These are phyloP conservation scores for Lacerta viridis DNA, from an alignment of 2,797 vertebrate species.

Conservation along the genomic window DNA sequence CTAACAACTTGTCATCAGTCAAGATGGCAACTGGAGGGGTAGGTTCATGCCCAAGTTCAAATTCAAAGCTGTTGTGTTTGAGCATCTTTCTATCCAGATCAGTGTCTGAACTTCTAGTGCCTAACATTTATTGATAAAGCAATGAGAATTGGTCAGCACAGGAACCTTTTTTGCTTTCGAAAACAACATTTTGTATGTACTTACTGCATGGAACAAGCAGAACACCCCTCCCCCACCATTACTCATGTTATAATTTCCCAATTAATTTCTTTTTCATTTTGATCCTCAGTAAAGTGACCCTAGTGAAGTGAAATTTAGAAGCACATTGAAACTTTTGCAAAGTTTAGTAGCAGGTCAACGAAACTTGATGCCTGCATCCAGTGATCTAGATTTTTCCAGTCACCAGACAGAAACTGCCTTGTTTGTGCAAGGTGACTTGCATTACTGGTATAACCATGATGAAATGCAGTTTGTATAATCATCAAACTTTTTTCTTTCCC, in stretches of 20 bases:
- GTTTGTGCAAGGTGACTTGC: conserved; percentile 63
- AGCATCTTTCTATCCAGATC: not conserved
- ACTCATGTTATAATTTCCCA: not conserved
- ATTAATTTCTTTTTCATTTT: not conserved
- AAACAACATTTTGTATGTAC: not conserved
- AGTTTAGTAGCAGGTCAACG: conserved; percentile 75
- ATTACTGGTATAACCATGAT: conserved; percentile 45
- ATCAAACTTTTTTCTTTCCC: conserved; percentile 36
- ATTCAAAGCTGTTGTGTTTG: not conserved
- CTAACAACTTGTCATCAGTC: not conserved
- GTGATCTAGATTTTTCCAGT: conserved; percentile 68
- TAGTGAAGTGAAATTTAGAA: conserved; percentile 20
- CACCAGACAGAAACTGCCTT: conserved; percentile 65
- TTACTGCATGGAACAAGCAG: conserved; percentile 8
- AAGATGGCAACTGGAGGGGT: no score
- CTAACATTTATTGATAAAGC: not conserved
- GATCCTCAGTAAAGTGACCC: not conserved
- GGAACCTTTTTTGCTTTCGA: not conserved
- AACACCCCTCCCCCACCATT: not conserved
- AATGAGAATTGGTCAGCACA: not conserved
- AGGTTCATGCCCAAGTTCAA: no score
- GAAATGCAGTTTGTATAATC: conserved; percentile 51
- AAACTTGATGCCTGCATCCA: conserved; percentile 69
- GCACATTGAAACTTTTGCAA: conserved; percentile 61
- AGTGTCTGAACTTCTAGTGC: not conserved